These are phyloP conservation scores for Probosciger aterrimus DNA, from an alignment of 2,113 vertebrate genomes.

Conservation along the genomic window DNA sequence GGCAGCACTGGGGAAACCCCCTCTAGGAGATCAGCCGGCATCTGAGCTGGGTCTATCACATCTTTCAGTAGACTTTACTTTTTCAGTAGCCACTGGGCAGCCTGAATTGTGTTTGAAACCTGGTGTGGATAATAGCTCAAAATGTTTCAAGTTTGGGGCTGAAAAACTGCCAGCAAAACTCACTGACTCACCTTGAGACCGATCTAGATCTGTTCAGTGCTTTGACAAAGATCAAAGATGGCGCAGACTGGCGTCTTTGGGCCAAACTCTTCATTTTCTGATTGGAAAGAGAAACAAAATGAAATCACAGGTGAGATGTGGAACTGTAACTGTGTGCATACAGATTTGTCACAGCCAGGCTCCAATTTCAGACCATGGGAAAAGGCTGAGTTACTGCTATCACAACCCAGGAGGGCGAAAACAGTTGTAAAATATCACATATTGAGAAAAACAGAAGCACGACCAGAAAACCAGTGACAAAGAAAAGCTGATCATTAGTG, in stretches of 20 bases:
- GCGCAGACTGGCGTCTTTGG: conserved; percentile 90
- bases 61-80: background rate
- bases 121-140: background rate
- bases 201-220: conserved; percentile 87
- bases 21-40: accelerated
- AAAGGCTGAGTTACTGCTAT: background rate
- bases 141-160: background rate
- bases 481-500: background rate
- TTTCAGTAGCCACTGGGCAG: background rate
- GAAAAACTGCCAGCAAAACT: background rate
- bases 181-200: conserved; percentile 79
- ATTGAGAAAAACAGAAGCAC: background rate
- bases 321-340: background rate
- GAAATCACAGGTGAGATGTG: background rate
- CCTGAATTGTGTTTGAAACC: background rate
- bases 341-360: background rate
- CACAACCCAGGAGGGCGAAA: background rate
- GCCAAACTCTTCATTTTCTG: conserved; percentile 93
- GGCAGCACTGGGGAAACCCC: background rate
- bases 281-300: conserved; percentile 44
- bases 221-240: conserved; percentile 92
- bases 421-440: background rate
- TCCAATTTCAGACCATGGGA: background rate
- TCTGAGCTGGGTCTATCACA: background rate
- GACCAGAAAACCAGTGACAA: background rate